These are phyloP conservation scores for Limnephilus rhombicus DNA, from an alignment of 2,888 invertebrate genomes.

Conservation along the genomic window DNA sequence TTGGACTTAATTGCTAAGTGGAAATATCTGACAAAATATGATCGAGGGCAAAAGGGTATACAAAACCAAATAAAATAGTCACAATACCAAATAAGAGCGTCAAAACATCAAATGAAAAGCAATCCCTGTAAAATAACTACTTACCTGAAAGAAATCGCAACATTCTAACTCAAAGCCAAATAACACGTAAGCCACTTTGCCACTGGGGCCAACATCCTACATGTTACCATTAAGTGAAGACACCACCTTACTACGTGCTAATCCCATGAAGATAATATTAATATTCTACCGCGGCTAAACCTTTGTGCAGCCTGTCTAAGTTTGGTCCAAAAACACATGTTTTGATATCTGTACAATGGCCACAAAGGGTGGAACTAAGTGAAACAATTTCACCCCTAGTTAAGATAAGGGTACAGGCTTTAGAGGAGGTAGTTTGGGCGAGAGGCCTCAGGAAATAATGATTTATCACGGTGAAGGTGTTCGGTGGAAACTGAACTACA, in stretches of 20 bases:
- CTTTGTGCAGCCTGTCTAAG: constrained; percentile 3
- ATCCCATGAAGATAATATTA: not conserved
- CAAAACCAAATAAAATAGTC: no score
- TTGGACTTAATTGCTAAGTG: no score
- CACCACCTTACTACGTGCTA: not conserved
- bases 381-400: constrained; percentile 45
- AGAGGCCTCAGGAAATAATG: constrained; percentile 40
- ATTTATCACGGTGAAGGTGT: constrained; percentile 32
- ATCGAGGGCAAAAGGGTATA: no score
- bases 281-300: not conserved
- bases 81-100: no score
- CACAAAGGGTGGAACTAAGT: constrained; percentile 17
- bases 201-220: no score
- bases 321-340: constrained; percentile 36
- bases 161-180: no score
- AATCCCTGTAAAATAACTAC: no score
- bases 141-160: no score
- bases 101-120: no score
- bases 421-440: not conserved
- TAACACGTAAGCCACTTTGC: no score
- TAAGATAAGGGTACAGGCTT: constrained; percentile 22
- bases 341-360: constrained; percentile 38
- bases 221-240: not conserved
- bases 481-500: constrained; percentile 24
- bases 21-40: no score